Evolutionary conservation across 30 jellyfish, hydroid and myxozoan species (phyloP).

Genomic region (Chrysaora quinquecirrha): DNA sequence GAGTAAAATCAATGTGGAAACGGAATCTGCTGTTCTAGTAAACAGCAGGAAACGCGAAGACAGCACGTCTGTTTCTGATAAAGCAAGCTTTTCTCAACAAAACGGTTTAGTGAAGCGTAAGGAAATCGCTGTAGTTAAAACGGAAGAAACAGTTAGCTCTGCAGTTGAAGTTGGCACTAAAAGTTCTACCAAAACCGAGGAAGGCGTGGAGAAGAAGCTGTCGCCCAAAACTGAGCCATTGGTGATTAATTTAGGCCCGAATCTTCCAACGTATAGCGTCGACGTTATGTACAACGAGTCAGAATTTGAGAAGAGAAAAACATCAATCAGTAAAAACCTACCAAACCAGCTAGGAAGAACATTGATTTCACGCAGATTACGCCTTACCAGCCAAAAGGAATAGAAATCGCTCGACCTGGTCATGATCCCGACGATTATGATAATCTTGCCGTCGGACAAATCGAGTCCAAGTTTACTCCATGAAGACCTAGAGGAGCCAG

Average conservation of each 20-base stretch:
- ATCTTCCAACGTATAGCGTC: slow-evolving; percentile 51
- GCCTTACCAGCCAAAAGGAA: slow-evolving; percentile 42
- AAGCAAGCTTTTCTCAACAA: background rate
- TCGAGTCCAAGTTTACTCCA: background rate
- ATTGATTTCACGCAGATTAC: slow-evolving; percentile 22
- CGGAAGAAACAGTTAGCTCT: background rate
- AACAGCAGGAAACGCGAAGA: background rate
- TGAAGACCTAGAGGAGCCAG: slow-evolving; percentile 49
- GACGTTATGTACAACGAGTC: slow-evolving; percentile 34
- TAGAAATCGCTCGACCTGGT: too few species aligned
- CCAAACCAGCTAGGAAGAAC: slow-evolving; percentile 49
- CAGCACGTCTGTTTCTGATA: background rate
- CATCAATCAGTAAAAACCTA: slow-evolving; percentile 42
- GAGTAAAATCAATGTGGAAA: background rate
- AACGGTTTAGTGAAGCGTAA: background rate
- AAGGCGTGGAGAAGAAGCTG: background rate
- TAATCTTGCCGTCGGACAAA: slow-evolving; percentile 50
- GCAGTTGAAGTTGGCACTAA: background rate
- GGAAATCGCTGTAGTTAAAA: background rate
- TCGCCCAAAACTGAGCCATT: background rate
- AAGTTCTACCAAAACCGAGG: background rate
- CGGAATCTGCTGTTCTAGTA: background rate
- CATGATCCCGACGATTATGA: slow-evolving; percentile 69
- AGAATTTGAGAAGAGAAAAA: slow-evolving; percentile 1
- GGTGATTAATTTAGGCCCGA: background rate